Evolutionary conservation across 2,797 vertebrate species (phyloP), one percentile per base, ranked within the genome.

Genomic region (Gymnopithys bicolor): DNA sequence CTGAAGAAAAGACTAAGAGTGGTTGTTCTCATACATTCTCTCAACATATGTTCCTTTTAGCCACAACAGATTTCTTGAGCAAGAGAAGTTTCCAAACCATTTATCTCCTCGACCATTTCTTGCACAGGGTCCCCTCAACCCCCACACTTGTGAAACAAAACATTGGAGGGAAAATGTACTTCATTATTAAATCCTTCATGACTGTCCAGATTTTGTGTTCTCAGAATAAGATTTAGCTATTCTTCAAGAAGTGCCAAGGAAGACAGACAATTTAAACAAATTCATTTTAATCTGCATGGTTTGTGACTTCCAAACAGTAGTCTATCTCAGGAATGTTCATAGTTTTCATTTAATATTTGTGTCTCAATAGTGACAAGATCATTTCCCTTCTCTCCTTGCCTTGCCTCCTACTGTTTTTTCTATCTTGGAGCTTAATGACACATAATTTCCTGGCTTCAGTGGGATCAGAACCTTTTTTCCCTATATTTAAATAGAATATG

Each of bases 261-360:
- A 73, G 19, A 59, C 23, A 79, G 14, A 4, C 46, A 80, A 43
- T 68, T 58, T 64, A 67, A 89, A 63, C 12, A 78, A 88, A 70
- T 21, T 11, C 27, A 68, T 92, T 93, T 84, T 90, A 83, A 75
- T 80, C 43, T 81, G 5, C 10, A 19, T 48, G 63, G 41, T 39
- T 43, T 80, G 49, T 77, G n/a, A 71, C 71, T 89, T 93, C 41
- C 18, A 33, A 70, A 21, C 28, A 62, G 77, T 78, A 78, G 4
- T 39, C 81, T 93, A 32, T 39, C 45, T 81, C 89, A 76, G 58
- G 51, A 86, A 69, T 62, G 39, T 58, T 88, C 51, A 43, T 25
- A 73, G 28, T 32, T 84, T 89, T 84, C 19, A 67, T 92, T 81
- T 82, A 82, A 60, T 86, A 74, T 79, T 76, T 95, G 46, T 73